Evolutionary conservation across 2,797 vertebrate species (phyloP).

Genomic region (Acanthurus leucopareius): DNA sequence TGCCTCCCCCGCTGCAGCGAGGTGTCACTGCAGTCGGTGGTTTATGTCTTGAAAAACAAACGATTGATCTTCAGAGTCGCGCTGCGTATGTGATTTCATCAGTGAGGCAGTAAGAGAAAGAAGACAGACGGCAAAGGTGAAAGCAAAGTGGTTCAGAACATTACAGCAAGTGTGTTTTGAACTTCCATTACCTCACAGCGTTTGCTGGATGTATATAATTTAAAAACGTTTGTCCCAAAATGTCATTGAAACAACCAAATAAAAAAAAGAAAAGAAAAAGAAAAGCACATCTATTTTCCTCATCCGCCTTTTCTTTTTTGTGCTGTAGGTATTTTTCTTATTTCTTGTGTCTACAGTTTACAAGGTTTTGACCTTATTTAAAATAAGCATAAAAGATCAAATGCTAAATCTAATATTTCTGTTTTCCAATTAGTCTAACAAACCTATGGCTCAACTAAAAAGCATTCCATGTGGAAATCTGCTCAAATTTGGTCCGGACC

Average conservation of each 20-base stretch:
- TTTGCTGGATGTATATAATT: constrained; percentile 21
- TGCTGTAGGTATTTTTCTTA: background rate
- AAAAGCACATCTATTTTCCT: background rate
- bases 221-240: background rate
- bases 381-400: background rate
- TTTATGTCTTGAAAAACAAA: constrained; percentile 77
- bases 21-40: constrained; percentile 61
- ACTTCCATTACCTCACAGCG: constrained; percentile 28
- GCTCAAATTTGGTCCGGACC: too few species aligned
- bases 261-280: background rate
- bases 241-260: background rate
- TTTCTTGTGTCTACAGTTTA: background rate
- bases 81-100: constrained; percentile 53
- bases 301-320: background rate
- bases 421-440: background rate
- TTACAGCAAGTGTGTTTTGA: constrained; percentile 21
- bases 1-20: constrained; percentile 45
- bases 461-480: too few species aligned
- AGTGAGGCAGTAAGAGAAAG: constrained; percentile 29
- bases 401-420: background rate
- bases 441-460: background rate
- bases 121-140: constrained; percentile 47
- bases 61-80: constrained; percentile 58
- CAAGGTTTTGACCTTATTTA: background rate
- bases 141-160: constrained; percentile 38